Conservation (phyloP, 2,797 vertebrate species). For the Ptychadena robeensis region DNA sequence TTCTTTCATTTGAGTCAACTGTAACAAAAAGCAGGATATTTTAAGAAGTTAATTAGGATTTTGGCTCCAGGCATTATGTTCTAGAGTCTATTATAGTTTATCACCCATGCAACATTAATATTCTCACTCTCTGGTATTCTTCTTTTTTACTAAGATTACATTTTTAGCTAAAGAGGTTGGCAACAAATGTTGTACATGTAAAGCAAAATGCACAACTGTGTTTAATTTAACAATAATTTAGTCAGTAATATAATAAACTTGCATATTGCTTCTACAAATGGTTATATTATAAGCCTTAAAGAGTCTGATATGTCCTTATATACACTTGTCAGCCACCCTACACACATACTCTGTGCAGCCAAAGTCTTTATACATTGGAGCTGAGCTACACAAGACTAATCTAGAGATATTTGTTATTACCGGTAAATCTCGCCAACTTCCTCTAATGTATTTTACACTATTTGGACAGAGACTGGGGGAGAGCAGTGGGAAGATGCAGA, state of each 20-base stretch:
- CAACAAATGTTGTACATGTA: neutral
- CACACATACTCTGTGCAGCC: too few species aligned
- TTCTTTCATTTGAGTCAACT: conserved; percentile 36
- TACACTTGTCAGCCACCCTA: too few species aligned
- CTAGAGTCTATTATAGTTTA: conserved; percentile 37
- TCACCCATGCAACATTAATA: conserved; percentile 45
- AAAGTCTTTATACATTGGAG: too few species aligned
- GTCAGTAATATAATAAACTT: neutral
- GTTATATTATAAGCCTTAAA: too few species aligned
- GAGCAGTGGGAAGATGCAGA: too few species aligned
- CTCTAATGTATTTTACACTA: too few species aligned
- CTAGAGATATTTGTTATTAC: too few species aligned
- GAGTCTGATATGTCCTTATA: too few species aligned
- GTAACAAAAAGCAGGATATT: conserved; percentile 47
- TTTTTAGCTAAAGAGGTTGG: conserved; percentile 4
- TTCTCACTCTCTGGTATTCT: conserved; percentile 18
- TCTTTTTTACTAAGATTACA: neutral
- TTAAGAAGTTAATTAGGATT: conserved; percentile 49
- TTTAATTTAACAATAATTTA: neutral
- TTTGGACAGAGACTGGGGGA: too few species aligned
- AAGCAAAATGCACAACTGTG: neutral
- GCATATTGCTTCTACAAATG: too few species aligned
- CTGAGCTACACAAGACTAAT: too few species aligned
- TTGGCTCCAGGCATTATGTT: conserved; percentile 42
- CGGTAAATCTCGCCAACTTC: too few species aligned